These are phyloP conservation scores for Vimba vimba DNA, from an alignment of 2,113 vertebrate genomes.

Conservation along the genomic window DNA sequence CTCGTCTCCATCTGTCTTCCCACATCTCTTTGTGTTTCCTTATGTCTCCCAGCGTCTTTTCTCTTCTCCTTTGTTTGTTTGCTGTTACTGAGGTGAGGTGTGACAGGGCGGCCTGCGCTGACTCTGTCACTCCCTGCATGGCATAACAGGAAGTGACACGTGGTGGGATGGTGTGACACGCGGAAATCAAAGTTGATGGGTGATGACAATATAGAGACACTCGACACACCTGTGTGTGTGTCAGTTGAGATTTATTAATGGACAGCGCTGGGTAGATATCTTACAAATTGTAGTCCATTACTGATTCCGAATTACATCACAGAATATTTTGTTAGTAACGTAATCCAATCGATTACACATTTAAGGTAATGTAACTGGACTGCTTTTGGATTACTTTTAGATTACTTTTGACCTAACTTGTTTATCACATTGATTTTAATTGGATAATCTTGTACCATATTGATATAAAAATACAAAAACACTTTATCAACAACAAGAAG, in stretches of 20 bases:
- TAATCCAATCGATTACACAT: no score
- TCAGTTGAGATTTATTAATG: not conserved
- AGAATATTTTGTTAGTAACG: no score
- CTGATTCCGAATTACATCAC: no score
- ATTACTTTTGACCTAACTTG: no score
- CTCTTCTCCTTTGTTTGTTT: slow-evolving; percentile 57
- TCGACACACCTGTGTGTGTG: slow-evolving; percentile 62
- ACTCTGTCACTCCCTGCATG: slow-evolving; percentile 56
- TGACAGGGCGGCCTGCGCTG: slow-evolving; percentile 64
- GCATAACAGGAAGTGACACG: slow-evolving; percentile 61
- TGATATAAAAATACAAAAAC: no score
- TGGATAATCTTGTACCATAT: no score
- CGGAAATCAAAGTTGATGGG: slow-evolving; percentile 64
- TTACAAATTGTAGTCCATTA: no score
- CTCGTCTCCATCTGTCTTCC: slow-evolving; percentile 35
- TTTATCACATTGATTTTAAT: no score
- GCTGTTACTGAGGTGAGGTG: slow-evolving; percentile 49
- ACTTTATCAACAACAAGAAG: no score
- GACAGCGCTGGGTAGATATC: no score
- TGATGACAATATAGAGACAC: slow-evolving; percentile 69
- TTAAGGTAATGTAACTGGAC: no score
- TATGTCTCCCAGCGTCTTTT: slow-evolving; percentile 48
- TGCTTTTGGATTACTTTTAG: no score
- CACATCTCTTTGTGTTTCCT: slow-evolving; percentile 35
- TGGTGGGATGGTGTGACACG: slow-evolving; percentile 56